Evolutionary conservation across 2,888 invertebrate genomes (phyloP), one percentile per base, ranked within the genome.

Genomic region (Eumacrocentrus americanus): DNA sequence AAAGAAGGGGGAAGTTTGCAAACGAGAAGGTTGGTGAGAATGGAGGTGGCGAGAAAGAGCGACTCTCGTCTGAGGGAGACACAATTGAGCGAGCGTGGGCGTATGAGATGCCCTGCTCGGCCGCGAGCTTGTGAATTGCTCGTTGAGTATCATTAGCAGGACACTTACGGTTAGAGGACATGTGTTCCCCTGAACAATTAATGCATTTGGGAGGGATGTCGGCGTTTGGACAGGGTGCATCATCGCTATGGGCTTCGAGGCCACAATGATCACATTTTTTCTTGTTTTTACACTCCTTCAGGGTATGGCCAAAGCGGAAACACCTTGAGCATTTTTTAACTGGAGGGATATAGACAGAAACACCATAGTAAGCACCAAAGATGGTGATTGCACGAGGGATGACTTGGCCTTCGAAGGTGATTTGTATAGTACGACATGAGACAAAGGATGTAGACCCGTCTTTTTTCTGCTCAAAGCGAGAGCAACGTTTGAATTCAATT

Each of bases 241-340:
- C 1, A 2, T 50, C 35, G 2, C 20, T 16, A 9, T 37, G 51
- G 20, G 18, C 22, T 6, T 18, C 12, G 3, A 12, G 7, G 5
- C 34, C 35, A 16, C 50, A 50, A 35, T 50, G 50, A 12, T 14
- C 11, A 20, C 50, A 50, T 16, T 20, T 50, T 11, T 14, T 14
- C 6, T 16, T 16, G 16, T 18, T 34, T 18, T 34, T 34, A 35
- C 37, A 50, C 9, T 34, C 14, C 35, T 50, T 50, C 16, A 12
- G 16, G 18, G 35, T 5, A 34, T 35, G 35, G 20, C 50, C 50
- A 11, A 50, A 50, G 11, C 20, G 12, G n/a, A 50, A 35, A 20
- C 34, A 50, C 2, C 22, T 6, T 11, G 16, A 34, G 35, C 50
- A 50, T 35, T 20, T 16, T 20, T 50, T 35, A n/a, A 50, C 50